Evolutionary conservation across 2,797 vertebrate genomes (phyloP).

Genomic region (Vespertilio murinus): DNA sequence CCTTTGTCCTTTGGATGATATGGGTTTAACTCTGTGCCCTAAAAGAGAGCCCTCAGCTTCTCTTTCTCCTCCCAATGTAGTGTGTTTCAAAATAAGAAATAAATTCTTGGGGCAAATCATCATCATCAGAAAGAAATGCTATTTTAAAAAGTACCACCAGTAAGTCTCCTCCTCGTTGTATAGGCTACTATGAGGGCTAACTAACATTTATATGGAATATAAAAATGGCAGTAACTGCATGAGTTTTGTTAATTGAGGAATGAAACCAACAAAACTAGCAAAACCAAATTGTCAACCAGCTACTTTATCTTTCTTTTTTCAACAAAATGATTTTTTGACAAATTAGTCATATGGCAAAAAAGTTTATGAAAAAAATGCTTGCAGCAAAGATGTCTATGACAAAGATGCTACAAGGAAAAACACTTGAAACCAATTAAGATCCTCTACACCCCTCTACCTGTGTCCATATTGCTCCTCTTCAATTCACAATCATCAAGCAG

Average conservation of each 20-base stretch:
- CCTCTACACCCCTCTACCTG: background rate
- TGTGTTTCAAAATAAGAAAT: background rate
- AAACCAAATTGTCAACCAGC: background rate
- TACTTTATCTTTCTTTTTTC: background rate
- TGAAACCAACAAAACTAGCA: background rate
- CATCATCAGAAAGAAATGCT: background rate
- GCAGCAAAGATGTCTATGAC: background rate
- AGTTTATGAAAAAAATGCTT: background rate
- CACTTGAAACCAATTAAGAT: background rate
- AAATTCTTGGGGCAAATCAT: background rate
- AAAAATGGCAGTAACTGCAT: background rate
- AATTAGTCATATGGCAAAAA: background rate
- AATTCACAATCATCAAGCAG: background rate
- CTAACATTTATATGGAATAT: background rate
- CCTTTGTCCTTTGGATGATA: background rate
- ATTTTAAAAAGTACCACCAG: background rate
- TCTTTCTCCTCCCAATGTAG: background rate
- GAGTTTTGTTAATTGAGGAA: background rate
- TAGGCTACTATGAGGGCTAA: background rate
- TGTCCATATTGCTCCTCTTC: background rate
- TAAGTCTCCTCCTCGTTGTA: background rate
- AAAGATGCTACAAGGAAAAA: background rate
- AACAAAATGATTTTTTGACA: background rate
- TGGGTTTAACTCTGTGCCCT: background rate
- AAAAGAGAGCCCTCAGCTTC: background rate